These are phyloP conservation scores for Gymnocypris eckloni DNA, from an alignment of 2,797 vertebrate genomes.

Conservation along the genomic window DNA sequence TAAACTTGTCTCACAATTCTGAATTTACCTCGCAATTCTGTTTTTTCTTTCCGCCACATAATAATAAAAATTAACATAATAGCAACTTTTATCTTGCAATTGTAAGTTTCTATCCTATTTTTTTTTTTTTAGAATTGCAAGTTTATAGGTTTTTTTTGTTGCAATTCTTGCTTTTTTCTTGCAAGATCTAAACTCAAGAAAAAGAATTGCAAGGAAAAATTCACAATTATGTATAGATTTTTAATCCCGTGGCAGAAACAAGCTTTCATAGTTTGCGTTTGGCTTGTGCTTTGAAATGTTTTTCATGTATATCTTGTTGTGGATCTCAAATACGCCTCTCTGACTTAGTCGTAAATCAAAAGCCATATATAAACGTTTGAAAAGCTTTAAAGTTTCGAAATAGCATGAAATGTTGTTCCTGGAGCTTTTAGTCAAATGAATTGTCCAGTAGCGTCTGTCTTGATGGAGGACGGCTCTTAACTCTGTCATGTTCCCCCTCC, in stretches of 20 bases:
- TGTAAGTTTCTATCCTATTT: neutral
- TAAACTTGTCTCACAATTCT: neutral
- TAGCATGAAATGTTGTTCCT: slow-evolving; percentile 60
- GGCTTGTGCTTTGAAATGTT: neutral
- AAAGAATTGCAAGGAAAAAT: neutral
- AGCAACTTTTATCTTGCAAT: neutral
- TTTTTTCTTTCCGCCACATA: neutral
- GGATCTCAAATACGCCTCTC: neutral
- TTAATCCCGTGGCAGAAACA: neutral
- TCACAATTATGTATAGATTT: neutral
- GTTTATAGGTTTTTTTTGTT: neutral
- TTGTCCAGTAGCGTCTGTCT: slow-evolving; percentile 67
- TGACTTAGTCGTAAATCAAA: neutral
- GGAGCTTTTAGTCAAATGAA: slow-evolving; percentile 74
- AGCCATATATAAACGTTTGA: neutral
- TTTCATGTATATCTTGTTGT: neutral
- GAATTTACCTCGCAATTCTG: neutral
- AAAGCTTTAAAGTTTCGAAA: slow-evolving; percentile 29
- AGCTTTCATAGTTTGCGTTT: neutral
- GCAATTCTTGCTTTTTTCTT: neutral
- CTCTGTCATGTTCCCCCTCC: slow-evolving; percentile 48
- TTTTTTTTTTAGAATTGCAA: neutral
- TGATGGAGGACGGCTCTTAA: slow-evolving; percentile 66
- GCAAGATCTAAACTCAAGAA: neutral
- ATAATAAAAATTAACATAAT: neutral